phyloP scores from a whole-genome alignment of 2,797 vertebrate species.

The Orestias chungarensis region DNA sequence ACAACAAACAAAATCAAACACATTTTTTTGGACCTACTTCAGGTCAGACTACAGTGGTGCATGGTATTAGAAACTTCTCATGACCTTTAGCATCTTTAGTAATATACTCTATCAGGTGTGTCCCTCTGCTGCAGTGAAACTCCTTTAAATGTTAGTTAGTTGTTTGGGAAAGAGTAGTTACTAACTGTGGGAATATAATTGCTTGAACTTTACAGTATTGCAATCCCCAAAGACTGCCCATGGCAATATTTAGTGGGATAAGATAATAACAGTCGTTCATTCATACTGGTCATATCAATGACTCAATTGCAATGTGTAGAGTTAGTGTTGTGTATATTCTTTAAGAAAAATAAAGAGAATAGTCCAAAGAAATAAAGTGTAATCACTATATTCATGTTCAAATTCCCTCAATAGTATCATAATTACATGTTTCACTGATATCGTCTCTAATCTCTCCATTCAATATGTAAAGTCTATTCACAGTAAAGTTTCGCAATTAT shows the following conservation, averaged over 20 bases:
- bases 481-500: not conserved
- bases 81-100: not conserved
- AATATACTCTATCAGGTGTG: not conserved
- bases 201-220: not conserved
- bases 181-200: not conserved
- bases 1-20: not conserved
- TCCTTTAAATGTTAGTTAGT: not conserved
- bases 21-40: not conserved
- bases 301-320: not conserved
- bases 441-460: not conserved
- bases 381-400: not conserved
- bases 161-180: not conserved
- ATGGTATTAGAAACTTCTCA: not conserved
- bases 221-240: not conserved
- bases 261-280: not conserved
- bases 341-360: not conserved
- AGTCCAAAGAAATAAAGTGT: not conserved
- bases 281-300: not conserved
- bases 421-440: too few relatives aligned
- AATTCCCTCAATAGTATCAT: not conserved
- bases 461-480: not conserved
- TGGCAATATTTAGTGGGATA: not conserved
- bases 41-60: not conserved
- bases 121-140: not conserved
- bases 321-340: not conserved